Percentiles rank a stretch among this genome's conserved stretches.
Evolutionary conservation across 2,888 invertebrate species (phyloP).

Genomic region (Pocota personata): DNA sequence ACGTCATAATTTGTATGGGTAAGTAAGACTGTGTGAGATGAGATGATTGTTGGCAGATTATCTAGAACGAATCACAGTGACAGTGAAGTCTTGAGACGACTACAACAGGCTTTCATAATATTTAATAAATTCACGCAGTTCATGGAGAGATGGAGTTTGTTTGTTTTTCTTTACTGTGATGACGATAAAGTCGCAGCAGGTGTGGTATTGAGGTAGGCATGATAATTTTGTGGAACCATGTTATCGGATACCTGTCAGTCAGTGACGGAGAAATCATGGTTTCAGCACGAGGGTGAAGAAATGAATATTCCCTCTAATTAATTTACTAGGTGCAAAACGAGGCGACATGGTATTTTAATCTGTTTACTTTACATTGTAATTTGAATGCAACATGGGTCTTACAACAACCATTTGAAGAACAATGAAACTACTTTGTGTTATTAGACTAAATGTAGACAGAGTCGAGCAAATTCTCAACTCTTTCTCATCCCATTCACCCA

Average conservation of each 20-base stretch:
- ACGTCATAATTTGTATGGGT: not conserved
- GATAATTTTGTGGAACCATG: not conserved
- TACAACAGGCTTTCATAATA: not conserved
- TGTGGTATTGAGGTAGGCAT: not conserved
- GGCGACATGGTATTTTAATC: not conserved
- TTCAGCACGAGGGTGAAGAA: not conserved
- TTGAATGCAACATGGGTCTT: too few relatives aligned
- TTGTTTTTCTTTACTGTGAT: not conserved
- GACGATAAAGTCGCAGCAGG: not conserved
- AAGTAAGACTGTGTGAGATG: not conserved
- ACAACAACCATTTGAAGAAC: too few relatives aligned
- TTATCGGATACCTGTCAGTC: not conserved
- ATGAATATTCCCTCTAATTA: constrained; percentile 1
- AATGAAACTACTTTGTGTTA: too few relatives aligned
- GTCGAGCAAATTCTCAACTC: too few relatives aligned
- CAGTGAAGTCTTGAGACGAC: not conserved
- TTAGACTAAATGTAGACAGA: too few relatives aligned
- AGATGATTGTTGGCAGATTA: not conserved
- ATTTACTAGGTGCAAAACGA: not conserved
- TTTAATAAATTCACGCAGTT: not conserved
- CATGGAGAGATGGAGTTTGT: not conserved
- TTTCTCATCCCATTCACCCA: too few relatives aligned
- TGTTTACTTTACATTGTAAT: not conserved
- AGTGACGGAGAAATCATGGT: not conserved
- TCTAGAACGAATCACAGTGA: constrained; percentile 7